These are phyloP conservation scores for Oreochromis spilurus DNA, from an alignment of 2,113 vertebrate genomes.

Conservation along the genomic window DNA sequence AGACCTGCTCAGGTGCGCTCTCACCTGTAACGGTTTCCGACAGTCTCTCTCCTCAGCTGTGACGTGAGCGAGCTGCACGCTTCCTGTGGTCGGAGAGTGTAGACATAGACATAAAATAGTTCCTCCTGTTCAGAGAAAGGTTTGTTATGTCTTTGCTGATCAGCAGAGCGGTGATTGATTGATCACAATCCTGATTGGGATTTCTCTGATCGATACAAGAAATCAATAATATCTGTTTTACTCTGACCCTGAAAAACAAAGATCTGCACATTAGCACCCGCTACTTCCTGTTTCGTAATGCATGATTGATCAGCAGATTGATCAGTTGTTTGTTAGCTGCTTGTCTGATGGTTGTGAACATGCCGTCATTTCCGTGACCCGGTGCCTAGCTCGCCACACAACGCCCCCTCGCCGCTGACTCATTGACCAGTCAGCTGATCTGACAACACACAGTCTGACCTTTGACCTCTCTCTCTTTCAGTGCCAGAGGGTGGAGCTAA, in stretches of 20 bases:
- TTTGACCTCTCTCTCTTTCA: slow-evolving; percentile 12
- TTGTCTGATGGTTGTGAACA: neutral
- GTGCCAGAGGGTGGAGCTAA: slow-evolving; percentile 45
- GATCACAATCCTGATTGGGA: neutral
- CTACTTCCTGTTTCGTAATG: neutral
- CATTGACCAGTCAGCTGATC: neutral
- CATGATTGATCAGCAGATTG: neutral
- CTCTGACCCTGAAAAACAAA: neutral
- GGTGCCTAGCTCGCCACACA: neutral
- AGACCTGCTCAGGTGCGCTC: neutral
- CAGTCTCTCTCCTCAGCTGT: neutral
- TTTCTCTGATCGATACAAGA: neutral
- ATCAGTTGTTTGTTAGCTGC: neutral
- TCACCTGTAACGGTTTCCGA: neutral
- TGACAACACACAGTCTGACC: neutral
- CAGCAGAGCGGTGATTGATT: neutral
- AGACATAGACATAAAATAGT: neutral
- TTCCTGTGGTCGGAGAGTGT: neutral
- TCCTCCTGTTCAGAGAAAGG: neutral
- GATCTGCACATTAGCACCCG: neutral
- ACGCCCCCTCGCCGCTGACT: neutral
- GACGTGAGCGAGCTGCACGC: neutral
- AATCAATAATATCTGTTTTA: neutral
- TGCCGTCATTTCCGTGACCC: neutral
- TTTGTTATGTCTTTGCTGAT: neutral